A percentile compares a stretch with the other conserved stretches of the same genome.
phyloP scores from a whole-genome alignment of 2,888 invertebrate genomes.

The Xanthorhoe designata region DNA sequence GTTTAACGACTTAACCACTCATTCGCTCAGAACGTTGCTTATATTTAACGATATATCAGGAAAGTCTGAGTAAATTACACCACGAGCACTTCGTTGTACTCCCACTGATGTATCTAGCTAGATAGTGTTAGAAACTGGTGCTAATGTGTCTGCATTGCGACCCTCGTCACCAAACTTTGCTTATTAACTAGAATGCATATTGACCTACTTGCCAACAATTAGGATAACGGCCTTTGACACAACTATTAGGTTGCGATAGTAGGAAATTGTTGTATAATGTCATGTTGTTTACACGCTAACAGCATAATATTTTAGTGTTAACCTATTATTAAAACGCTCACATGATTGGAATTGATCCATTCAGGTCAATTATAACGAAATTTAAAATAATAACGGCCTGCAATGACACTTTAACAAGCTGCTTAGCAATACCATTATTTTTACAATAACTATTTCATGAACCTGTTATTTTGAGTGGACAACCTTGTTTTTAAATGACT shows the following conservation, averaged over 20 bases:
- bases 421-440: background rate
- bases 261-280: conserved; percentile 8
- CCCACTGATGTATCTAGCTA: background rate
- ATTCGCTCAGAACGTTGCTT: too few relatives aligned
- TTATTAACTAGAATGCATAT: conserved; percentile 34
- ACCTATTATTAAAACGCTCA: background rate
- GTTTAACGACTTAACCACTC: too few relatives aligned
- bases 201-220: conserved; percentile 24
- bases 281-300: conserved; percentile 2
- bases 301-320: background rate
- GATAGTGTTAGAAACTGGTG: background rate
- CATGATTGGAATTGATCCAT: background rate
- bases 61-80: background rate
- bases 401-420: background rate
- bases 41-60: too few relatives aligned
- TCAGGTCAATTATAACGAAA: background rate
- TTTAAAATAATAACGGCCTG: background rate
- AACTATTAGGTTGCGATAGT: conserved; percentile 13
- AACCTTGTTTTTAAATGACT: too few relatives aligned
- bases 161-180: conserved; percentile 32
- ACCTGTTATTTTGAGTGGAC: too few relatives aligned
- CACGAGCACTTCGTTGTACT: background rate
- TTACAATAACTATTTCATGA: too few relatives aligned
- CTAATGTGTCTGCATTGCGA: conserved; percentile 4
- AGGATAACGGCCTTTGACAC: conserved; percentile 31